A percentile compares a stretch with the other conserved stretches of the same genome.
phyloP scores from a whole-genome alignment of 2,113 vertebrate genomes.

The Candoia aspera region DNA sequence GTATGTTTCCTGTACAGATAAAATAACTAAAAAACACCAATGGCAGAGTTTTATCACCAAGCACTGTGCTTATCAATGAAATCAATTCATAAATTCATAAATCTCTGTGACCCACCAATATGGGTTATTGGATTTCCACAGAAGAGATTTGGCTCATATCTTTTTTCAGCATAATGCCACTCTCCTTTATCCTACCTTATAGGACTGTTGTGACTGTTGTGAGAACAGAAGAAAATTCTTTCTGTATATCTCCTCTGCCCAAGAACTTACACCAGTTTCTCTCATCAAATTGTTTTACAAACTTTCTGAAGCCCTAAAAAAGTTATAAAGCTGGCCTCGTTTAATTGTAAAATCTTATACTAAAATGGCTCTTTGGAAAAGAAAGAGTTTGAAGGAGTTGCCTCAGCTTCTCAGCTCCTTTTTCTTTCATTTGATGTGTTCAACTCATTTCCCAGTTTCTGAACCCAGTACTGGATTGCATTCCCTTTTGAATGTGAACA shows the following conservation, averaged over 20 bases:
- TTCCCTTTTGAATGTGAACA: not conserved
- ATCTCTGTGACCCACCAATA: no score
- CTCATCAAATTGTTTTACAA: not conserved
- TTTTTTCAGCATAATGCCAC: not conserved
- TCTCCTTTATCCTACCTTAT: not conserved
- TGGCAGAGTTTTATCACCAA: not conserved
- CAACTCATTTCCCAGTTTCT: not conserved
- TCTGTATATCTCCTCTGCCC: not conserved
- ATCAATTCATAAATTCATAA: not conserved
- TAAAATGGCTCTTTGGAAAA: not conserved
- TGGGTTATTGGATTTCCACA: not conserved
- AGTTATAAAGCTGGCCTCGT: not conserved
- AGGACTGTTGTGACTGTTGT: not conserved
- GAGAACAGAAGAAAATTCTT: not conserved
- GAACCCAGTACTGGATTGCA: not conserved
- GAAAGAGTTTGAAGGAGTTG: not conserved
- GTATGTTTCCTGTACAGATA: not conserved
- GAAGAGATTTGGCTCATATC: not conserved
- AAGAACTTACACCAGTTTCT: not conserved
- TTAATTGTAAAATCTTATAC: not conserved
- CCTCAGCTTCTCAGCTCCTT: not conserved
- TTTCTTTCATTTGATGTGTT: not conserved
- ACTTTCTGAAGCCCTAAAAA: not conserved
- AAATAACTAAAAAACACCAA: not conserved
- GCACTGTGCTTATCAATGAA: not conserved